These are phyloP conservation scores for Rhynchonycteris naso DNA, from an alignment of 2,797 vertebrate species.

Conservation along the genomic window DNA sequence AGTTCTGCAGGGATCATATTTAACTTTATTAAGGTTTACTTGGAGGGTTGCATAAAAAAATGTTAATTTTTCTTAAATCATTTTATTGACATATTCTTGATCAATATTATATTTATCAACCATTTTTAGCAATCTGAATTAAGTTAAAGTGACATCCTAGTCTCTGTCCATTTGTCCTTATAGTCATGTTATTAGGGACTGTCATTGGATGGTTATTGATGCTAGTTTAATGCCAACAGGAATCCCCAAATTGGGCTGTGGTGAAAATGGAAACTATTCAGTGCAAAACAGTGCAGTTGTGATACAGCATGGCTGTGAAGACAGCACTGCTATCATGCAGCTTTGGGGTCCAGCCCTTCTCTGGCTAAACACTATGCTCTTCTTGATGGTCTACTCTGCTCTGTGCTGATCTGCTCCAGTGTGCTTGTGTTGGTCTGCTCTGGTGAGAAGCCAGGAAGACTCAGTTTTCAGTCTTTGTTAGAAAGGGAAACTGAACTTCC, in stretches of 20 bases:
- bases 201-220: neutral
- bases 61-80: conserved; percentile 26
- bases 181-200: neutral
- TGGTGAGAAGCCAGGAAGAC: neutral
- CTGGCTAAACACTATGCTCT: neutral
- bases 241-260: neutral
- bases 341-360: neutral
- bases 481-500: neutral
- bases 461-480: neutral
- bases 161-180: conserved; percentile 10
- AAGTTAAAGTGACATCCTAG: neutral
- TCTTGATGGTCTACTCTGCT: neutral
- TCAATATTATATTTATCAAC: conserved; percentile 27
- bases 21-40: conserved; percentile 48
- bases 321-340: neutral
- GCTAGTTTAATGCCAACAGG: neutral
- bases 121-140: conserved; percentile 52
- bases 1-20: conserved; percentile 76
- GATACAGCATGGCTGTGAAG: neutral
- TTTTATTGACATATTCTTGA: conserved; percentile 29
- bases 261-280: neutral
- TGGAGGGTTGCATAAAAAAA: conserved; percentile 55
- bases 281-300: neutral
- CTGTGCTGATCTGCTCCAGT: neutral
- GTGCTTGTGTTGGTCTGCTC: neutral